phyloP scores from a whole-genome alignment of 2,888 invertebrate genomes.

The Lutraria lutraria region DNA sequence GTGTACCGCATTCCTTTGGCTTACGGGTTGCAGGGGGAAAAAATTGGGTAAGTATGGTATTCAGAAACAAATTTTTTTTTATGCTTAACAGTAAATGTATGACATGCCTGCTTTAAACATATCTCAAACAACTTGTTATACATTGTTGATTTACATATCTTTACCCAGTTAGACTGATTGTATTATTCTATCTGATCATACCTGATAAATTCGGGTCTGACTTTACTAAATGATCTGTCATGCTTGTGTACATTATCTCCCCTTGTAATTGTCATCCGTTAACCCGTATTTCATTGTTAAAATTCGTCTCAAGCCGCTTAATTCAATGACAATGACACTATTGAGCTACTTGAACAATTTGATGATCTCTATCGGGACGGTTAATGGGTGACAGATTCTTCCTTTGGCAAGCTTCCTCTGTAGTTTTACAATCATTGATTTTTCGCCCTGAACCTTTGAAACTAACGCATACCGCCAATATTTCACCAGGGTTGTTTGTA shows the following conservation, averaged over 20 bases:
- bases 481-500: conserved; percentile 45
- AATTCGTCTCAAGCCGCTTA: conserved; percentile 49
- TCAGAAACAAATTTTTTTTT: too few relatives aligned
- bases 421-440: conserved; percentile 58
- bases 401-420: conserved; percentile 50
- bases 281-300: conserved; percentile 44
- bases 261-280: conserved; percentile 45
- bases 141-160: conserved; percentile 28
- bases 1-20: too few relatives aligned
- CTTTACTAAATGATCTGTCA: conserved; percentile 34
- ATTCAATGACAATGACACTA: conserved; percentile 57
- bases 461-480: background rate
- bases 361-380: conserved; percentile 59
- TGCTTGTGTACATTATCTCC: conserved; percentile 44
- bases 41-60: too few relatives aligned
- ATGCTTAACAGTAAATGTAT: background rate
- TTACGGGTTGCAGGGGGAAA: too few relatives aligned
- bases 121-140: conserved; percentile 15
- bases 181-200: conserved; percentile 35
- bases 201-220: conserved; percentile 28
- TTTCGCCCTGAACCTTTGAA: conserved; percentile 38
- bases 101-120: conserved; percentile 7
- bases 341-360: conserved; percentile 60
- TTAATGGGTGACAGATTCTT: conserved; percentile 61
- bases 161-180: background rate